Evolutionary conservation across 92 coral and sea anemone genomes (phyloP).

Genomic region (Zoanthus gigantus): DNA sequence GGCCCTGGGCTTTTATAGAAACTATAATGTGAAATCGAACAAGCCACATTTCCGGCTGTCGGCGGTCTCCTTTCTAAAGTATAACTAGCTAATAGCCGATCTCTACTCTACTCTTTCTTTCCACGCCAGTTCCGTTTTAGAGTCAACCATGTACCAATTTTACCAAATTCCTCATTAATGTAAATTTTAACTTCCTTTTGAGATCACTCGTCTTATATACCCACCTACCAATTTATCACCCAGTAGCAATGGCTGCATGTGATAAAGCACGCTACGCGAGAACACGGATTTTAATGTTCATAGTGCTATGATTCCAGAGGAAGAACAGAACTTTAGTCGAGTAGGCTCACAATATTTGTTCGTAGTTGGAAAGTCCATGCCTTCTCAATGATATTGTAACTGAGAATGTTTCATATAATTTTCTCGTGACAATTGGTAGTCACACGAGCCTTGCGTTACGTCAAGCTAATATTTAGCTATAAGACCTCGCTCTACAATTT

Average conservation of each 20-base stretch:
- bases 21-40: no score
- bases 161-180: not conserved
- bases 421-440: no score
- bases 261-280: not conserved
- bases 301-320: not conserved
- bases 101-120: not conserved
- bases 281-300: not conserved
- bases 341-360: not conserved
- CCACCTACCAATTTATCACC: not conserved
- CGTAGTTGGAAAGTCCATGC: no score
- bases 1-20: no score
- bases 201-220: not conserved
- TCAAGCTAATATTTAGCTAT: no score
- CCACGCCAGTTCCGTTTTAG: not conserved
- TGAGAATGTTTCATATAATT: no score
- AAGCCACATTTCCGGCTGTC: no score
- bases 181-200: not conserved
- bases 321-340: not conserved
- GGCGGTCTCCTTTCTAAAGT: no score
- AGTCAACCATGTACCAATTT: not conserved
- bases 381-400: no score
- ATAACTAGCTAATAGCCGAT: not conserved
- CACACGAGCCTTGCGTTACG: no score
- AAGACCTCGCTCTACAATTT: no score
- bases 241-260: not conserved